Conservation (phyloP, 2,888 invertebrate species). For the Agapetus fuscipes region DNA sequence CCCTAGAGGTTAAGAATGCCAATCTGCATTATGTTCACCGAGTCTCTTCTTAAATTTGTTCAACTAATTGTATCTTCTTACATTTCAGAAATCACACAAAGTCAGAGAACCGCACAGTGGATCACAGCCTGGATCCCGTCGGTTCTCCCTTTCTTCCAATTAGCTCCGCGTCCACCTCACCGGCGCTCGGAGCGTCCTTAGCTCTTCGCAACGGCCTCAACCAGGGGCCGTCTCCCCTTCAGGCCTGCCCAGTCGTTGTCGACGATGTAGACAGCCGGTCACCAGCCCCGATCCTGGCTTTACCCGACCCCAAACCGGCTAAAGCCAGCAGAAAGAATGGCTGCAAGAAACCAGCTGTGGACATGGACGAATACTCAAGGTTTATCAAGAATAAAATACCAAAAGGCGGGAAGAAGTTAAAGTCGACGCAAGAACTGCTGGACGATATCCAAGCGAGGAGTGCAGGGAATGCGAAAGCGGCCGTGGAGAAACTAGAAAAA, state of each 20-base stretch:
- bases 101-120: constrained; percentile 20
- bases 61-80: too few species aligned
- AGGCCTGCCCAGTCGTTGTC: constrained; percentile 2
- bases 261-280: constrained; percentile 24
- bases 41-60: too few species aligned
- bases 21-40: too few species aligned
- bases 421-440: constrained; percentile 72
- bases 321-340: constrained; percentile 35
- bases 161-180: constrained; percentile 20
- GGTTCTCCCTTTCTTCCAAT: constrained; percentile 18
- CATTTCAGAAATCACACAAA: constrained; percentile 20
- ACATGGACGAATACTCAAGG: constrained; percentile 36
- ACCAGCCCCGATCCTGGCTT: constrained; percentile 31
- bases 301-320: constrained; percentile 39
- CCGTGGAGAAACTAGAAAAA: constrained; percentile 9
- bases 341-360: constrained; percentile 25
- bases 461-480: constrained; percentile 8
- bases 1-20: too few species aligned
- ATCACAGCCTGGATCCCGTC: constrained; percentile 19
- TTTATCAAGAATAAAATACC: constrained; percentile 36
- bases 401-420: constrained; percentile 39
- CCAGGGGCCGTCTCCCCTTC: not conserved
- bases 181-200: constrained; percentile 9
- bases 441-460: constrained; percentile 59
- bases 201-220: constrained; percentile 14